Conservation (phyloP, 2,113 vertebrate genomes). For the Salvator merianae region DNA sequence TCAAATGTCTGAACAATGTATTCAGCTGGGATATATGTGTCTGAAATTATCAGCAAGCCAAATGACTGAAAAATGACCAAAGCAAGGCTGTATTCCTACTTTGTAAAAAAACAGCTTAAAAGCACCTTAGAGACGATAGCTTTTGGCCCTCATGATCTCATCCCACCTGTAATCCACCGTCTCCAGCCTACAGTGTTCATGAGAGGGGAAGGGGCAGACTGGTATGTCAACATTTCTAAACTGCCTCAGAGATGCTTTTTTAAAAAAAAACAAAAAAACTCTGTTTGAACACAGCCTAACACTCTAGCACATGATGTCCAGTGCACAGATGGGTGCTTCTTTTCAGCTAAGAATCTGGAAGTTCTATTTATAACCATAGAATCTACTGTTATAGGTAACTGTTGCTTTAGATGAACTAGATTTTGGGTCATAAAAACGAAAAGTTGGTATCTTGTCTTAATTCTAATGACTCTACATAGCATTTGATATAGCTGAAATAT, state of each 20-base stretch:
- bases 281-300: too few species aligned
- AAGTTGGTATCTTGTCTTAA: neutral
- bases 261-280: too few species aligned
- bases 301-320: neutral
- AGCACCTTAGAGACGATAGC: too few species aligned
- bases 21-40: conserved; percentile 35
- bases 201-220: too few species aligned
- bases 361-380: neutral
- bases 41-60: neutral
- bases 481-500: conserved; percentile 6
- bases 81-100: neutral
- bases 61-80: neutral
- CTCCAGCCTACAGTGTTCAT: too few species aligned
- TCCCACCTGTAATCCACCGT: too few species aligned
- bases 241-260: too few species aligned
- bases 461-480: conserved; percentile 3
- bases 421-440: neutral
- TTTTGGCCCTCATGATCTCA: too few species aligned
- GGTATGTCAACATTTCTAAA: too few species aligned
- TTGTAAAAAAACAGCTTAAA: too few species aligned
- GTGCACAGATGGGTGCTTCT: neutral
- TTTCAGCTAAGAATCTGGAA: neutral
- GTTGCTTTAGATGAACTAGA: neutral
- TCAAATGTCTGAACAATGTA: neutral
- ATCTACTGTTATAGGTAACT: conserved; percentile 7